Percentiles rank a stretch among this genome's conserved stretches.
phyloP scores from a whole-genome alignment of 2,888 invertebrate genomes.

The Phorcus lineatus region DNA sequence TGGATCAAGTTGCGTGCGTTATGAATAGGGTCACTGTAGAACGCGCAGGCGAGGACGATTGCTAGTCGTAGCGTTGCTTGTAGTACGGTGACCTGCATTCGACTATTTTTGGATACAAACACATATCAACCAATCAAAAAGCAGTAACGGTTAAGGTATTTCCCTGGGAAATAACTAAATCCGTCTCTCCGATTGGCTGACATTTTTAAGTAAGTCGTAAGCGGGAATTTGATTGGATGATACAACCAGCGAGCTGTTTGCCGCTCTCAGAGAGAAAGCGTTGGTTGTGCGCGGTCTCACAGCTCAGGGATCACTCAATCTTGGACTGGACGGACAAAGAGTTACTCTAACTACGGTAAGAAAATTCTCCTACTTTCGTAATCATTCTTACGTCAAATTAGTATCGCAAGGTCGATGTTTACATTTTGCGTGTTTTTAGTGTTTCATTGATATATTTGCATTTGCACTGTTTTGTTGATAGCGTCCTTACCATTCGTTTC shows the following conservation, averaged over 20 bases:
- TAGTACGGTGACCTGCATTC: constrained; percentile 7
- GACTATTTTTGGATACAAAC: constrained; percentile 3
- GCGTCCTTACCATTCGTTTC: neutral
- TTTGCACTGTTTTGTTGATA: neutral
- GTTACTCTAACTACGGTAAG: neutral
- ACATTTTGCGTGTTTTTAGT: neutral
- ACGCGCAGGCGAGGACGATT: neutral
- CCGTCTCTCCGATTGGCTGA: neutral
- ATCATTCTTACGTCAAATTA: too few relatives aligned
- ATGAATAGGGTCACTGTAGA: neutral
- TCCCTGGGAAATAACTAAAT: constrained; percentile 2
- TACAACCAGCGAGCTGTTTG: neutral
- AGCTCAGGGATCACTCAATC: neutral
- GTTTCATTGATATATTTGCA: neutral
- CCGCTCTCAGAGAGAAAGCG: neutral
- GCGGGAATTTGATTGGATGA: neutral
- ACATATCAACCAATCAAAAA: neutral
- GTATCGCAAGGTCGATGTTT: too few relatives aligned
- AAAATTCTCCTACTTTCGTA: neutral
- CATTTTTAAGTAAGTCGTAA: neutral
- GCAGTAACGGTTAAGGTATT: constrained; percentile 6
- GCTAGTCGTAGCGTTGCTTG: neutral
- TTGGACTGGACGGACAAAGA: neutral
- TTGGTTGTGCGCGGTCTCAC: neutral
- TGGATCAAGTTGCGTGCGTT: neutral